Evolutionary conservation across 2,797 vertebrate genomes (phyloP), one percentile per base, ranked within the genome.

Genomic region (Buceros bicornis): DNA sequence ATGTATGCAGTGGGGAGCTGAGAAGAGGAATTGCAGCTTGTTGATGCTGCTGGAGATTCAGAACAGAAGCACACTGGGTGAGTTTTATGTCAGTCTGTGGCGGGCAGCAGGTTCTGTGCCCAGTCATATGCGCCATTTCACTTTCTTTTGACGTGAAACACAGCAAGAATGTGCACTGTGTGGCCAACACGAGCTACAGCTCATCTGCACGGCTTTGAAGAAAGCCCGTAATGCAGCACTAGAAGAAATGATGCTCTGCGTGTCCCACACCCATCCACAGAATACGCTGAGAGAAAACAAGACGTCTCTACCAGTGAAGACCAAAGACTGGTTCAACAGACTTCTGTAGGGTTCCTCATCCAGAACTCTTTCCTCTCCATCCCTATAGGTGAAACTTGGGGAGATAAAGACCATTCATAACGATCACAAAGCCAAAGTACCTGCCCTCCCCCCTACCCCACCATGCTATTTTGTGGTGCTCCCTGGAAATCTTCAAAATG

Each of bases 331-430:
- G 17, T 53, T 76, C 48, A 72, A 33, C 28, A 31, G 24, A 13
- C 15, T 66, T 61, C 21, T 20, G 8, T 11, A 56, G 19, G 13
- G 21, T 66, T 86, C n/a, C 25, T 50, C 21, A 45, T 40, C 35
- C 54, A 77, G 35, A 86, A 43, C 21, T 73, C 16, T 51, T 60
- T 64, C 10, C 15, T 78, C 50, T 64, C 48, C 22, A 12, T 31
- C 35, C 16, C 31, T 50, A 0, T 1, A 28, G 58, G 48, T 7
- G 25, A 60, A 29, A 35, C 31, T 2, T 53, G 25, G 42, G 45
- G 19, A 94, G 26, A 29, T 16, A 29, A 40, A 31, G 77, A 62
- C 47, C 56, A 80, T 33, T 33, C 67, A 9, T n/a, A 14, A 4
- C 9, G 33, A 4, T 45, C 56, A 24, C 6, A 40, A 11, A 40